Conservation (phyloP, 2,888 invertebrate species). For the Epinotia nisella region DNA sequence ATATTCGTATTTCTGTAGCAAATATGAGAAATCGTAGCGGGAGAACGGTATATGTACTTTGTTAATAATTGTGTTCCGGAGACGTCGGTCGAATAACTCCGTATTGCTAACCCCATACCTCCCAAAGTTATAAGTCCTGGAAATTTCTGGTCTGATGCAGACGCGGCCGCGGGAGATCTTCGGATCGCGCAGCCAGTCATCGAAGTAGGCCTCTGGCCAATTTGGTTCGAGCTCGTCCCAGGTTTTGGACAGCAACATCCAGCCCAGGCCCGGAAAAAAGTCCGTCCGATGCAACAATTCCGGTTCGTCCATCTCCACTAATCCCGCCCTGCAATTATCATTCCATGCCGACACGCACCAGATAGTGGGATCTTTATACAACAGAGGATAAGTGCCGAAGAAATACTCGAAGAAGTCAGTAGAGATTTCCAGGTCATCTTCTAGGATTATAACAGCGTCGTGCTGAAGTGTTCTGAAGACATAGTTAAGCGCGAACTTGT, state of each 20-base stretch:
- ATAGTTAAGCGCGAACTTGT: slow-evolving; percentile 18
- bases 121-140: slow-evolving; percentile 28
- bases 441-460: slow-evolving; percentile 14
- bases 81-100: background rate
- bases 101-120: slow-evolving; percentile 1
- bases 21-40: slow-evolving; percentile 4
- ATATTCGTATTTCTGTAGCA: slow-evolving; percentile 6
- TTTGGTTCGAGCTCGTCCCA: slow-evolving; percentile 11
- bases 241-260: slow-evolving; percentile 15
- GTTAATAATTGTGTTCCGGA: background rate
- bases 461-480: slow-evolving; percentile 27
- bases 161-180: slow-evolving; percentile 16
- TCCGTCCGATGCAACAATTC: slow-evolving; percentile 21
- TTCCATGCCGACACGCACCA: slow-evolving; percentile 99
- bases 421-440: slow-evolving; percentile 86
- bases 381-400: slow-evolving; percentile 90
- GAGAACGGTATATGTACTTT: background rate
- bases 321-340: slow-evolving; percentile 86
- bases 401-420: slow-evolving; percentile 98
- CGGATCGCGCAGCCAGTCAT: slow-evolving; percentile 3
- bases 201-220: slow-evolving; percentile 9
- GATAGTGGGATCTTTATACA: slow-evolving; percentile 90
- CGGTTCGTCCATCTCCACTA: background rate
- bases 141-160: slow-evolving; percentile 28
- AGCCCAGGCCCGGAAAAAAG: slow-evolving; percentile 16